Percentiles rank a stretch among this genome's conserved stretches.
Conservation (phyloP, 2,113 vertebrate genomes). For the Podarcis cretensis region DNA sequence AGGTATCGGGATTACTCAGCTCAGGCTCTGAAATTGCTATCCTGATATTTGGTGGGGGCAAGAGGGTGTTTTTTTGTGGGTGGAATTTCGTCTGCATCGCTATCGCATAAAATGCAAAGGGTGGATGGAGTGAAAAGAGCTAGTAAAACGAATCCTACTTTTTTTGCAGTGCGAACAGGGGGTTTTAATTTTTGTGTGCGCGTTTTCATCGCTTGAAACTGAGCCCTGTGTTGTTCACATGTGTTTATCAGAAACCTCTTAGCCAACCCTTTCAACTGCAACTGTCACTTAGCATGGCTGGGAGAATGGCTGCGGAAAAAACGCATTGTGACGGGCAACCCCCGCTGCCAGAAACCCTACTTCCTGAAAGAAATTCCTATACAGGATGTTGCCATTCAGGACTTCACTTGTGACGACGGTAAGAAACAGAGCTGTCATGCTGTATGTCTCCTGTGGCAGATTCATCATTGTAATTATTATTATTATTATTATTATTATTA, state of each 20-base stretch:
- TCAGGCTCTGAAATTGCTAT: slow-evolving; percentile 48
- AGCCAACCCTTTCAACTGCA: slow-evolving; percentile 99
- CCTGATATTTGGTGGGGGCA: slow-evolving; percentile 45
- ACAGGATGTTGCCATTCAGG: slow-evolving; percentile 96
- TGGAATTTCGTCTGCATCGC: slow-evolving; percentile 35
- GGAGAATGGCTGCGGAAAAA: slow-evolving; percentile 97
- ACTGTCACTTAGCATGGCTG: slow-evolving; percentile 96
- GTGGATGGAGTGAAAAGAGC: neutral
- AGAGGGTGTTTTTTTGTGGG: neutral
- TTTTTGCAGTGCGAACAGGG: neutral
- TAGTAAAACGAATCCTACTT: neutral
- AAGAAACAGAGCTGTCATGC: slow-evolving; percentile 32
- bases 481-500: too few relatives aligned
- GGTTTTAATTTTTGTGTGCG: neutral
- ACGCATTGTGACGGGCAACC: slow-evolving; percentile 96
- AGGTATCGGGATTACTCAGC: slow-evolving; percentile 54
- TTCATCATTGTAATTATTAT: too few relatives aligned
- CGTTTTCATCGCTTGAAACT: neutral
- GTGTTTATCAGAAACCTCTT: slow-evolving; percentile 87
- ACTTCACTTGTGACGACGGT: slow-evolving; percentile 98
- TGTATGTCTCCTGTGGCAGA: neutral
- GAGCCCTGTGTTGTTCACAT: slow-evolving; percentile 4
- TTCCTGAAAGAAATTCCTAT: slow-evolving; percentile 99
- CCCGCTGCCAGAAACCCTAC: slow-evolving; percentile 95
- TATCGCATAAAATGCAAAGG: slow-evolving; percentile 30